Evolutionary conservation across 2,113 vertebrate genomes (phyloP).

Genomic region (Eclectus roratus): DNA sequence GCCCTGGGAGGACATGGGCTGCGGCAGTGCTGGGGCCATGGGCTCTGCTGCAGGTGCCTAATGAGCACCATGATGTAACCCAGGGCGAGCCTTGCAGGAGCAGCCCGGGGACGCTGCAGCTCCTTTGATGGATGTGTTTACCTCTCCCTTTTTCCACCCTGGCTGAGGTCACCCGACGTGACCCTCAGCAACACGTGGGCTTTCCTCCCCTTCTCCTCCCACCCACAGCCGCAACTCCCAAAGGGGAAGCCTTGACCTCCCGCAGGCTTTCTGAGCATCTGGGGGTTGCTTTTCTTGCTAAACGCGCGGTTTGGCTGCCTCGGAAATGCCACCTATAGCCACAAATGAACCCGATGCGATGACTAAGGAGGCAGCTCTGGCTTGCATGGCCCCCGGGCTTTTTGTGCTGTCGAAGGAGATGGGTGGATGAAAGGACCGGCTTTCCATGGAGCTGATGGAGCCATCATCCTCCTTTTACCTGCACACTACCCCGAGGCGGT

Average conservation of each 20-base stretch:
- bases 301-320: not conserved
- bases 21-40: accelerated
- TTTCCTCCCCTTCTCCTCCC: not conserved
- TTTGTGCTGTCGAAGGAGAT: not conserved
- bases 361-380: not conserved
- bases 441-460: not conserved
- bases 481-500: not conserved
- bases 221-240: accelerated
- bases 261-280: not conserved
- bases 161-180: not conserved
- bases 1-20: not conserved
- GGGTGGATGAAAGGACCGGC: accelerated
- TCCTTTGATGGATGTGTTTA: not conserved
- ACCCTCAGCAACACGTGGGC: not conserved
- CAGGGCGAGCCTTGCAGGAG: not conserved
- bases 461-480: not conserved
- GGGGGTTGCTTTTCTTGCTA: not conserved
- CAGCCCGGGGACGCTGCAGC: not conserved
- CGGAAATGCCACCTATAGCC: not conserved
- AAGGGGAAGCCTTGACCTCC: not conserved
- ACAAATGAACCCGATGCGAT: not conserved
- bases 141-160: not conserved
- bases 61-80: slow-evolving; percentile 53
- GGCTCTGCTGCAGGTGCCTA: not conserved
- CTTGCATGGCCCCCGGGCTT: not conserved